A percentile compares a stretch with the other conserved stretches of the same genome.
phyloP scores from a whole-genome alignment of 2,113 vertebrate genomes.

The Trematomus loennbergii region DNA sequence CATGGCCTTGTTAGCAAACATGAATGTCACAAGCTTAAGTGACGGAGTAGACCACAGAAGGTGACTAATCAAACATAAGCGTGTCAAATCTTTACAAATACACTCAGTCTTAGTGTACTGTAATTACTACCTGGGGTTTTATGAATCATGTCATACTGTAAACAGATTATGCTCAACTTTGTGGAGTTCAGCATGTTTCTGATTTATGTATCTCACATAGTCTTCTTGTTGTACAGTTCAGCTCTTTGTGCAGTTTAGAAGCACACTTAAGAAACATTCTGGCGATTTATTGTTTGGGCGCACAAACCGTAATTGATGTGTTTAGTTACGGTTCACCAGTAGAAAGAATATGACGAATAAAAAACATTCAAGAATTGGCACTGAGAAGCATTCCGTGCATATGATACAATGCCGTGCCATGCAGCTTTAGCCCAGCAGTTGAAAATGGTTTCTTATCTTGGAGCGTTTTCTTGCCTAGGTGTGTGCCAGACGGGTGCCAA shows the following conservation, averaged over 20 bases:
- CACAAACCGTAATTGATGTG: slow-evolving; percentile 24
- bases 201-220: slow-evolving; percentile 4
- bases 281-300: slow-evolving; percentile 10
- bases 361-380: slow-evolving; percentile 16
- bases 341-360: slow-evolving; percentile 45
- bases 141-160: slow-evolving; percentile 35
- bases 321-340: slow-evolving; percentile 35
- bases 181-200: slow-evolving; percentile 40
- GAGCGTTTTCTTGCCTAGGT: slow-evolving; percentile 56
- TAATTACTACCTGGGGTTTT: slow-evolving; percentile 20
- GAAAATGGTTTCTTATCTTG: slow-evolving; percentile 25
- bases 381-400: neutral
- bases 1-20: neutral
- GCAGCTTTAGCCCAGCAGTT: slow-evolving; percentile 11
- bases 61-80: slow-evolving; percentile 26
- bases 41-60: slow-evolving; percentile 11
- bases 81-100: slow-evolving; percentile 20
- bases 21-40: neutral
- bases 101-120: neutral
- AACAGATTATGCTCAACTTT: slow-evolving; percentile 35
- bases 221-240: slow-evolving; percentile 16
- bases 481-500: slow-evolving; percentile 64
- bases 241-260: slow-evolving; percentile 28
- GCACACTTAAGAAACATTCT: slow-evolving; percentile 24
- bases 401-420: slow-evolving; percentile 20